Percentiles rank a stretch among this genome's conserved stretches.
Conservation (phyloP, 2,113 vertebrate genomes). For the Haemorhous mexicanus region DNA sequence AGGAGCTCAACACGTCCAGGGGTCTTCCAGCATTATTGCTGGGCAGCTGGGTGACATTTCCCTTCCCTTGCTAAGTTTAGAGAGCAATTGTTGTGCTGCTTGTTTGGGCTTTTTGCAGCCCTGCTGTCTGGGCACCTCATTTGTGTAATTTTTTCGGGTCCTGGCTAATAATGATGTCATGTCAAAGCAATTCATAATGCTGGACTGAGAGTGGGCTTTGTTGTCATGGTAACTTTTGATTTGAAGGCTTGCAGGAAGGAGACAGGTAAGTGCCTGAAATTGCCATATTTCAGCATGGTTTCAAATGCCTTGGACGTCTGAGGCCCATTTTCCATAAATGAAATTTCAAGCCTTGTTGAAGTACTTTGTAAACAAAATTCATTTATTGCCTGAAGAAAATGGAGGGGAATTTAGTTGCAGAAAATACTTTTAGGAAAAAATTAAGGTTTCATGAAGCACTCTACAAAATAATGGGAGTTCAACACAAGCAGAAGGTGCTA, state of each 20-base stretch:
- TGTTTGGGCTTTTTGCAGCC: neutral
- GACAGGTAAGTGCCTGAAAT: slow-evolving; percentile 59
- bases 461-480: neutral
- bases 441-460: neutral
- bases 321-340: slow-evolving; percentile 13
- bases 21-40: neutral
- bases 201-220: neutral
- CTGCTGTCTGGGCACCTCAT: slow-evolving; percentile 7
- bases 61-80: neutral
- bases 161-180: slow-evolving; percentile 1
- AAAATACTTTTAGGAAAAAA: neutral
- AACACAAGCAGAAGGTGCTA: neutral
- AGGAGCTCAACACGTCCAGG: neutral
- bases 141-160: slow-evolving; percentile 8
- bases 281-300: slow-evolving; percentile 45
- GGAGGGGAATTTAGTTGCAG: neutral
- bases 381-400: slow-evolving; percentile 2
- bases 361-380: slow-evolving; percentile 52
- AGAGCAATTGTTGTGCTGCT: neutral
- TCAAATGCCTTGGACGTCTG: neutral
- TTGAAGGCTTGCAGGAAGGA: neutral
- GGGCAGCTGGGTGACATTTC: neutral
- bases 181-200: neutral
- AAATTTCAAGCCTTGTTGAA: slow-evolving; percentile 35
- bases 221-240: slow-evolving; percentile 56